Evolutionary conservation across 2,888 invertebrate genomes (phyloP), one percentile per base, ranked within the genome.

Genomic region (Ennomos quercinarius): DNA sequence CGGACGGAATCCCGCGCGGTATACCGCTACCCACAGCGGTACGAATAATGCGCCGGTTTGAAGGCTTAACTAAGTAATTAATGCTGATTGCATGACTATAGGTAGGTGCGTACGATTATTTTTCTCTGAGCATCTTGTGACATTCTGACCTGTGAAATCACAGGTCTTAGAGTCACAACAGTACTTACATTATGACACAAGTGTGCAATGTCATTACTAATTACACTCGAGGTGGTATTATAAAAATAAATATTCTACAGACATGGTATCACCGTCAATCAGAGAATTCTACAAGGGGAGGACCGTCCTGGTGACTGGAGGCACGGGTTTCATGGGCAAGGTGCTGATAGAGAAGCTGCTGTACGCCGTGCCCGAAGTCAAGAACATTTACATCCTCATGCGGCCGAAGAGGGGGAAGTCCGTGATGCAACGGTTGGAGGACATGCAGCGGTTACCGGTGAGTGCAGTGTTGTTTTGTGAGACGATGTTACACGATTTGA

Each of bases 251-350:
- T 38, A 0, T 27, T 47, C 73, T 66, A 34, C 73, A 88, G 81
- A n/a, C 66, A 94, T 94, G 94, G 67, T 84, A 55, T 76, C 87
- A 9, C 57, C 86, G 50, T 89, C 93, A 0, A 85, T 95, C 42
- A 88, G 93, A 66, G 93, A 94, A 48, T 95, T 93, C 77, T 95
- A 94, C 84, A 92, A 87, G 65, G 94, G 89, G 35, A 91, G 93
- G 70, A 93, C 83, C 45, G 73, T 95, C 49, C 91, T 95, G 38
- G 87, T 95, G 12, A 95, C 95, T 0, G 95, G 95, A 0, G 94
- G 94, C 0, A 93, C 94, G 0, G 95, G 95, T 0, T 94, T 95
- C 66, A 95, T 95, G 95, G 95, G 95, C 12, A 93, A 93, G 73
- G 93, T 93, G 9, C 84, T 95, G 11, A 74, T 95, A 39, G 95